A percentile compares a stretch with the other conserved stretches of the same genome.
phyloP scores from a whole-genome alignment of 2,797 vertebrate species.

The Acridotheres tristis region DNA sequence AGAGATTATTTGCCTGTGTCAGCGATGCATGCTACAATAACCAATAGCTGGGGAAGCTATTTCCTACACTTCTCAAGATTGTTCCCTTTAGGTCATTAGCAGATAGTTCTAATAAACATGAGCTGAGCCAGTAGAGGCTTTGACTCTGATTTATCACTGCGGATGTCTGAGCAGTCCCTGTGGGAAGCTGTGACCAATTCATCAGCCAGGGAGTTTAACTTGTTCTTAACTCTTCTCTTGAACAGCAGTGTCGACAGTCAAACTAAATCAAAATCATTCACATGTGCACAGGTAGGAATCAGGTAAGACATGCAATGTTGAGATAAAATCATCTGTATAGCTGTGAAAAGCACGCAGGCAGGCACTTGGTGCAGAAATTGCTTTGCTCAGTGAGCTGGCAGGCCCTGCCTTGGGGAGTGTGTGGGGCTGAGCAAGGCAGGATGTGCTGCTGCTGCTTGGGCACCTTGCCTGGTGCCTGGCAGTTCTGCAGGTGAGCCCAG shows the following conservation, averaged over 20 bases:
- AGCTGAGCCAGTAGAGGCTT: slow-evolving; percentile 43
- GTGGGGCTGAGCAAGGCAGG: not conserved
- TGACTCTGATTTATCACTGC: slow-evolving; percentile 42
- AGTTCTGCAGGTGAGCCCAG: not conserved
- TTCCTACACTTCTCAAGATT: slow-evolving; percentile 29
- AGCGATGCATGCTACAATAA: not conserved
- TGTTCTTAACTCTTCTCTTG: slow-evolving; percentile 14
- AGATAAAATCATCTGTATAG: not conserved
- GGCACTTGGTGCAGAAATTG: not conserved
- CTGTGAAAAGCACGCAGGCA: not conserved
- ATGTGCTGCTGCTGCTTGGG: not conserved
- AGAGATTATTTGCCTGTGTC: slow-evolving; percentile 23
- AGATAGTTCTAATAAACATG: slow-evolving; percentile 65
- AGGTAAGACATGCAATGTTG: not conserved
- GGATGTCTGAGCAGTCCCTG: slow-evolving; percentile 29
- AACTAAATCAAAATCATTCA: not conserved
- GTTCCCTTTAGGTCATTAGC: slow-evolving; percentile 63
- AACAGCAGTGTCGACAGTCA: not conserved
- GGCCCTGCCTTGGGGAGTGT: not conserved
- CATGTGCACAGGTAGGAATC: not conserved
- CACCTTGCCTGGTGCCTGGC: not conserved
- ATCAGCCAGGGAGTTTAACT: slow-evolving; percentile 30
- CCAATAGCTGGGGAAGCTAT: slow-evolving; percentile 45
- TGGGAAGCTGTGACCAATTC: slow-evolving; percentile 42
- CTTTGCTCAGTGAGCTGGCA: not conserved